Base-by-base conservation (phyloP, 2,888 invertebrate genomes). In the Hypomecis atomaria region DNA sequence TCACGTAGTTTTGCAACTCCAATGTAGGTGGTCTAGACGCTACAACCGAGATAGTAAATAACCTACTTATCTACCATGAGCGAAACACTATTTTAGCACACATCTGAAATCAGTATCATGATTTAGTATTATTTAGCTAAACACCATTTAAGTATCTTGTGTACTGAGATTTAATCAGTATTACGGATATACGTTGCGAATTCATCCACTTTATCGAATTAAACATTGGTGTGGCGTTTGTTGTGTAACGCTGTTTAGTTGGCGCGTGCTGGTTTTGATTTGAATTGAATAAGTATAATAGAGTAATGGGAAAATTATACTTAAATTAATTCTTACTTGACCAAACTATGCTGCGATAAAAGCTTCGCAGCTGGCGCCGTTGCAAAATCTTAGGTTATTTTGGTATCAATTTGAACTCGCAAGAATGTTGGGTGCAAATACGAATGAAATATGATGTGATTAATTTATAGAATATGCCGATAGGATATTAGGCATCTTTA, bases 141-240 rank as follows among this genome's bases (percentile, higher is more conserved):
- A 65, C 33, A 57, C 58, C 44, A 48, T 54, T 62, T 47, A 62
- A 49, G 55, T 55, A 63, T 64, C 64, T 66, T 45, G 40, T 64
- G 50, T 66, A 63, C 45, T 62, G 59, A 52, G 62, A 66, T 67
- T 66, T 69, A 66, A 58, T 66, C 59, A 47, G 66, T 52, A 67
- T 69, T 66, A 71, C 65, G 38, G 45, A 60, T 47, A 66, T 44
- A 56, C 58, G 60, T 64, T 59, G 62, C 66, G 53, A 69, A 64
- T 69, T 64, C 63, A 66, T 69, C 67, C 48, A 48, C 59, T 66
- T 50, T 66, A 63, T 67, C 65, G 59, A 63, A 61, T 42, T 61
- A 63, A 55, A 38, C 42, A 65, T 62, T 52, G 49, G 37, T 48
- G 56, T 44, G 55, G 50, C 13, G 54, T 33, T 49, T 53, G 47